Conservation (phyloP, 1,140 invertebrate species). For the Conus betulinus region DNA sequence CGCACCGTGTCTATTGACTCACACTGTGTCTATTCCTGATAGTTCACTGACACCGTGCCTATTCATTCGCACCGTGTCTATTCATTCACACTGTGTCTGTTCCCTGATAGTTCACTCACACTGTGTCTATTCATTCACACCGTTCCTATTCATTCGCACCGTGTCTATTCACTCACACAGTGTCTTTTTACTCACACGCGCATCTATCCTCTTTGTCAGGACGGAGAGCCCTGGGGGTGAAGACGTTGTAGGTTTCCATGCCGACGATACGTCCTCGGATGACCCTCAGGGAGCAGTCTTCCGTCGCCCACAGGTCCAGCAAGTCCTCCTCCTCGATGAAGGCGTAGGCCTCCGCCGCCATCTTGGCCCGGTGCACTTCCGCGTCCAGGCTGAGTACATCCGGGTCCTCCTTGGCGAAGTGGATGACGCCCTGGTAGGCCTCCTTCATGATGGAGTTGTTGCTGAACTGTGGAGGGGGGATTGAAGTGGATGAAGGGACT, state of each 20-base stretch:
- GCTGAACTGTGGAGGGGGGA: not conserved
- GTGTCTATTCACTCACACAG: not conserved
- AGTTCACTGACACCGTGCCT: no score
- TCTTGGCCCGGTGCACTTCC: slow-evolving; percentile 19
- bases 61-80: no score
- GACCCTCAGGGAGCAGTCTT: not conserved
- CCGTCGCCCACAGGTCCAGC: slow-evolving; percentile 11
- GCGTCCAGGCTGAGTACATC: slow-evolving; percentile 7
- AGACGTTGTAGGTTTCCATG: slow-evolving; percentile 27
- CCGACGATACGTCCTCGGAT: not conserved
- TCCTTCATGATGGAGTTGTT: not conserved
- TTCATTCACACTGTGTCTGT: no score
- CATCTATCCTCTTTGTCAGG: not conserved
- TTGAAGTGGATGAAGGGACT: not conserved
- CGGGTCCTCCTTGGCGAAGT: slow-evolving; percentile 1
- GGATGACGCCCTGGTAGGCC: not conserved
- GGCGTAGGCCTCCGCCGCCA: slow-evolving; percentile 2
- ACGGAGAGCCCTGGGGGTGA: not conserved
- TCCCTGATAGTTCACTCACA: no score
- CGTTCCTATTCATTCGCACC: no score
- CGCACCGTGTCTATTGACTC: no score
- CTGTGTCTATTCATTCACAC: not conserved
- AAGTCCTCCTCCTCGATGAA: slow-evolving; percentile 10
- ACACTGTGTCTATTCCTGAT: no score
- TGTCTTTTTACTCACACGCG: no score